Base-by-base conservation (phyloP, 2,888 invertebrate species). In the Drosophila putrida region DNA sequence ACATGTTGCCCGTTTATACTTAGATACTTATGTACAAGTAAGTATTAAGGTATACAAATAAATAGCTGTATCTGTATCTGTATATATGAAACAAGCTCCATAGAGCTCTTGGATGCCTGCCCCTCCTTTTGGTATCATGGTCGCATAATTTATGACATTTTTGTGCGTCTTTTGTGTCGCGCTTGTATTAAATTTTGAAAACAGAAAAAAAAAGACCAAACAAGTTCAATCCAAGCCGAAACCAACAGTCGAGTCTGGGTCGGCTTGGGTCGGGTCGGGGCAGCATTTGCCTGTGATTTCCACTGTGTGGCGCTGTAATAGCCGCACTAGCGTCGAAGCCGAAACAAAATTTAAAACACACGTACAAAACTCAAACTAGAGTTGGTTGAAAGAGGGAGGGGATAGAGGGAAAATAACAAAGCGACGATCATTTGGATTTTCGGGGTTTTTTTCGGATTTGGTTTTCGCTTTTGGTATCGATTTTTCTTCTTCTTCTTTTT, bases 121-220 rank as follows among this genome's bases (percentile, higher is more conserved):
- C 86, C 88, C 73, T 71, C 89, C 82, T 86, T 66, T 75, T 71
- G 71, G 59, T 64, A 82, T 82, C 82, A 82, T 71, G 83, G 82
- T 85, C 88, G 81, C 88, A 80, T 89, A 89, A 89, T 89, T 89
- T 89, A 89, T 89, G 90, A 90, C 89, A 90, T 89, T 90, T 89
- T 89, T 90, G 90, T 84, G 75, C 82, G 85, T 79, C 90, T 90
- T 90, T 90, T 89, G 90, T 89, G 88, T 84, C 89, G 83, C 89
- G 89, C 75, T 84, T 81, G 83, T 89, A 88, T 90, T 90, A 89
- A 84, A 84, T 80, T 77, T 84, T 62, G 35, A 55, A 69, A 76
- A 58, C 51, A 9, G 31, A 49, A 28, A 63, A 62, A 62, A 69
- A 54, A 41, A 76, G 46, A 66, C 46, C 55, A 80, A 78, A 80